Conservation (phyloP, 2,113 vertebrate species). For the Fukomys damarensis region DNA sequence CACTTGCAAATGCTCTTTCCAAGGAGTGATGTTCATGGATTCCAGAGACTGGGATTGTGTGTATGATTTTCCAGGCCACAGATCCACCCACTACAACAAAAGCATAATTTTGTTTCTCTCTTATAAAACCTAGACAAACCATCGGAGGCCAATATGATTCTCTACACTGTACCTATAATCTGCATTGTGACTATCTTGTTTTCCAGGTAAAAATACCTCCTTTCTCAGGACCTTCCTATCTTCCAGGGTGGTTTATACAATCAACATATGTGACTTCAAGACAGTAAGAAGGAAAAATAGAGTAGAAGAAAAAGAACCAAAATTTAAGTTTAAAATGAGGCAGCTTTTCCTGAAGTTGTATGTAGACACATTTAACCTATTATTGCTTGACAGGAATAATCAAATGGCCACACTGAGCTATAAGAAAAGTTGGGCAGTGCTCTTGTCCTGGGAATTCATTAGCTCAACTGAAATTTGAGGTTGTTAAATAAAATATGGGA, state of each 20-base stretch:
- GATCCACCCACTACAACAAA: neutral
- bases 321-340: neutral
- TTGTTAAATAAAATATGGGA: neutral
- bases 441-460: neutral
- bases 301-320: neutral
- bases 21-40: neutral
- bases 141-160: neutral
- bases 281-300: neutral
- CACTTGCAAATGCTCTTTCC: neutral
- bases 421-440: neutral
- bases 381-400: neutral
- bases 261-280: neutral
- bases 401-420: neutral
- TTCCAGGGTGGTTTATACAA: neutral
- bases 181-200: neutral
- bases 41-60: neutral
- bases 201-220: neutral
- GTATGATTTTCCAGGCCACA: neutral
- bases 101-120: slow-evolving; percentile 11
- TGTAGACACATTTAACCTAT: neutral
- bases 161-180: neutral
- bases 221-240: neutral
- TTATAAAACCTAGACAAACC: neutral
- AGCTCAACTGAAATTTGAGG: neutral
- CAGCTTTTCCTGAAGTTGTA: neutral